Conservation (phyloP, 2,888 invertebrate species). For the Sthenelais limicola region DNA sequence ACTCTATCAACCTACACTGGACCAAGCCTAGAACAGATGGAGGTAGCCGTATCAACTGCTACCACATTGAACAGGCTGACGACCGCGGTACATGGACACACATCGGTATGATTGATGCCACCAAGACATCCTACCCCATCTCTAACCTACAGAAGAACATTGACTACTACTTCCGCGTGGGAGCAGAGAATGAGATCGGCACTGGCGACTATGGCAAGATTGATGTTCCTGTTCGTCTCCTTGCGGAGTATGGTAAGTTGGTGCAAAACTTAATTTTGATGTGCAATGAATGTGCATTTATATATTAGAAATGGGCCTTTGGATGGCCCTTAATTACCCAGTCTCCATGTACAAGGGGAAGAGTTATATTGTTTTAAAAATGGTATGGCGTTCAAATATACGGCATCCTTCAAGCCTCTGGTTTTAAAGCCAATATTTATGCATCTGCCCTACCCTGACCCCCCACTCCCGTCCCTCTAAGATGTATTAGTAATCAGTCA, state of each 20-base stretch:
- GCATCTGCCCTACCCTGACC: no score
- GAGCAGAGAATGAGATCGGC: conserved; percentile 89
- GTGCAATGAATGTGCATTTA: no score
- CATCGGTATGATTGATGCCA: conserved; percentile 57
- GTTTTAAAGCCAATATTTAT: no score
- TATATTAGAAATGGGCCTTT: no score
- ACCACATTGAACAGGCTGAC: conserved; percentile 56
- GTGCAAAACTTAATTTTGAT: not conserved
- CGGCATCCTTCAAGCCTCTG: no score
- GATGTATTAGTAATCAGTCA: no score
- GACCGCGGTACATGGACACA: conserved; percentile 53
- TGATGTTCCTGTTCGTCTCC: conserved; percentile 80
- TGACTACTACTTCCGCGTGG: conserved; percentile 89
- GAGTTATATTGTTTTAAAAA: no score
- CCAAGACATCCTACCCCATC: conserved; percentile 55
- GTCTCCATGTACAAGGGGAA: no score
- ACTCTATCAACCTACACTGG: conserved; percentile 76
- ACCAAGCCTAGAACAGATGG: conserved; percentile 86
- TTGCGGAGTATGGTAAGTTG: conserved; percentile 63
- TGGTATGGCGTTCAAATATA: no score
- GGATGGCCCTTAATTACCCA: no score
- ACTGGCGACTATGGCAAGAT: conserved; percentile 87
- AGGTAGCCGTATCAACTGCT: conserved; percentile 79
- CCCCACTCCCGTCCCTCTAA: no score
- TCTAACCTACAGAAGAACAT: conserved; percentile 82